A percentile compares a stretch with the other conserved stretches of the same genome.
These are phyloP conservation scores for Drosophila quinaria DNA, from an alignment of 2,888 invertebrate genomes.

Conservation along the genomic window DNA sequence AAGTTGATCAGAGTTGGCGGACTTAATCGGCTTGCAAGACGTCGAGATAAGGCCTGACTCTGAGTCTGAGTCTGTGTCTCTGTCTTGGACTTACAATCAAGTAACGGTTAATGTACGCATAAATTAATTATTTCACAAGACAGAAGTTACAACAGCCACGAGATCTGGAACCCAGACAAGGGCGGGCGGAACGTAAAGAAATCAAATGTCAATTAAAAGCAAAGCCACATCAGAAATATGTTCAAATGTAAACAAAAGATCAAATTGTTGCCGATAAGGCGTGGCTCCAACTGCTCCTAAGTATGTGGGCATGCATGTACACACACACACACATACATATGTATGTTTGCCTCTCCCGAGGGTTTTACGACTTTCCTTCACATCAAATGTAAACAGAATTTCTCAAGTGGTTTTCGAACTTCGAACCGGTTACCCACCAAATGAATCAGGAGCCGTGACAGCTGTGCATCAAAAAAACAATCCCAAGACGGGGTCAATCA, in stretches of 20 bases:
- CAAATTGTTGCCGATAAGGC: conserved; percentile 62
- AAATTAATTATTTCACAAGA: conserved; percentile 76
- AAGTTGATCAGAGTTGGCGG: conserved; percentile 40
- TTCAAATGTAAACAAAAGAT: conserved; percentile 68
- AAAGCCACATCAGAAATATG: conserved; percentile 34
- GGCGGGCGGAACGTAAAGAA: conserved; percentile 11
- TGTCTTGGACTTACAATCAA: conserved; percentile 57
- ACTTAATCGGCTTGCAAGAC: conserved; percentile 68
- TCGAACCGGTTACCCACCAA: conserved; percentile 55
- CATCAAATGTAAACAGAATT: conserved; percentile 19
- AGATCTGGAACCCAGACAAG: neutral
- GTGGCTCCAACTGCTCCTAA: conserved; percentile 36
- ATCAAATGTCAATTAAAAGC: conserved; percentile 58
- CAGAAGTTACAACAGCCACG: conserved; percentile 39
- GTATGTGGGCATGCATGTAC: neutral
- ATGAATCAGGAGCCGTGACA: conserved; percentile 37
- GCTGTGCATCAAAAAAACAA: conserved; percentile 52
- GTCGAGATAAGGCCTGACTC: conserved; percentile 50
- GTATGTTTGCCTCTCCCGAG: conserved; percentile 2
- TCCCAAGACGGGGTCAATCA: conserved; percentile 38
- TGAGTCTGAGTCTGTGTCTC: neutral
- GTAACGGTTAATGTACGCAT: conserved; percentile 80
- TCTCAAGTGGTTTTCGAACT: conserved; percentile 44
- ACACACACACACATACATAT: no score
- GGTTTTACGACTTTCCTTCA: conserved; percentile 31